Base-by-base conservation (phyloP, 2,797 vertebrate species). In the Helarctos malayanus region DNA sequence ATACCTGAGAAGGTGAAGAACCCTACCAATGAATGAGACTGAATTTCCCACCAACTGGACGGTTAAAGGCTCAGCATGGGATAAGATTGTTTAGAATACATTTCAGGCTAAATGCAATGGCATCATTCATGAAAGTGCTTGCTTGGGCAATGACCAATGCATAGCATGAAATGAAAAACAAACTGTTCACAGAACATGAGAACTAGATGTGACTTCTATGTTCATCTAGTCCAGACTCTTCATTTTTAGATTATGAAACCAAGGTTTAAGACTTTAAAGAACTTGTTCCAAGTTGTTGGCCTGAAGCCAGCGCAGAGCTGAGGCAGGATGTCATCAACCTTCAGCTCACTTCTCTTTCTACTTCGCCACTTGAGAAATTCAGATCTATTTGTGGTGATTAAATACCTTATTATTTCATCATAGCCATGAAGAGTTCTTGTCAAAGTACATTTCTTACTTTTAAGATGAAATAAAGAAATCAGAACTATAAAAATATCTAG, bases 371-470 rank as follows among this genome's bases (percentile, higher is more conserved):
- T 83, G 78, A 18, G 71, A 87, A 90, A 38, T 79, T 68, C 21
- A 56, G 78, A 73, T 63, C 38, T 94, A 73, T 80, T 38, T 91
- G 16, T 83, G 81, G 38, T 23, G 69, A 69, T 94, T 76, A 82
- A 97, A 91, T 57, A 65, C 5, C 52, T 45, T 29, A 82, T 32
- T 7, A 69, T 95, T 78, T 88, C 35, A 61, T 54, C 13, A 32
- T 61, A 47, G 41, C 29, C 79, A 75, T 16, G 32, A 71, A 79
- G 15, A 92, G 19, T 9, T 3, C 29, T 73, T 84, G 29, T 91
- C 25, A 87, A 86, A 94, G 27, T 86, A 76, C 69, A 91, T 38
- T 41, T 93, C 52, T 93, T 13, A 75, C 65, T 91, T 97, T 94
- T 41, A 81, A 95, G 90, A 57, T 65, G 35, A 91, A 97, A 83